These are phyloP conservation scores for Threskiornis aethiopicus DNA, from an alignment of 2,797 vertebrate genomes.

Conservation along the genomic window DNA sequence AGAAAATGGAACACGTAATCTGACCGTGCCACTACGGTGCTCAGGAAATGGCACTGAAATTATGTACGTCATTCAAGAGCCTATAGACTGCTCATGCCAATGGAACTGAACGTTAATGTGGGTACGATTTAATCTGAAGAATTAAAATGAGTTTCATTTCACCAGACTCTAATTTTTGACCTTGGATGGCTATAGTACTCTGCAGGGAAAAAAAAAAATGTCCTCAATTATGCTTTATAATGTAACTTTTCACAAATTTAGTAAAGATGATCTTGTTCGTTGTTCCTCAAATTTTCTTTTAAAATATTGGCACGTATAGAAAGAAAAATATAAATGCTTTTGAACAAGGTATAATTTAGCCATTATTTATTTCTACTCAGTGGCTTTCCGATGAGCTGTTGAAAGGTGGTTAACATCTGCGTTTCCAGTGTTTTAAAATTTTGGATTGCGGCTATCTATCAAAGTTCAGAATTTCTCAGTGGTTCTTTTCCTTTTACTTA, in stretches of 20 bases:
- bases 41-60: conserved; percentile 91
- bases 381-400: neutral
- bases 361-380: neutral
- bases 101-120: conserved; percentile 83
- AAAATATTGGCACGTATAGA: neutral
- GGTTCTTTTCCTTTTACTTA: neutral
- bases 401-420: neutral
- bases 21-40: conserved; percentile 90
- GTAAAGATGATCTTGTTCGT: neutral
- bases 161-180: neutral
- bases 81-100: conserved; percentile 93
- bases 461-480: neutral
- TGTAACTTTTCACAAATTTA: neutral
- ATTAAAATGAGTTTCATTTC: neutral
- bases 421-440: neutral
- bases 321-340: neutral
- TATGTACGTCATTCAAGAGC: conserved; percentile 90
- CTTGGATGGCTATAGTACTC: neutral
- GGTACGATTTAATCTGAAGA: neutral
- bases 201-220: neutral
- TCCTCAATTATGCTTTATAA: neutral
- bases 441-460: neutral
- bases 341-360: neutral
- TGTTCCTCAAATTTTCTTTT: neutral
- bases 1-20: conserved; percentile 87